Evolutionary conservation across 2,113 vertebrate species (phyloP), one percentile per base, ranked within the genome.

Genomic region (Microcebus murinus): DNA sequence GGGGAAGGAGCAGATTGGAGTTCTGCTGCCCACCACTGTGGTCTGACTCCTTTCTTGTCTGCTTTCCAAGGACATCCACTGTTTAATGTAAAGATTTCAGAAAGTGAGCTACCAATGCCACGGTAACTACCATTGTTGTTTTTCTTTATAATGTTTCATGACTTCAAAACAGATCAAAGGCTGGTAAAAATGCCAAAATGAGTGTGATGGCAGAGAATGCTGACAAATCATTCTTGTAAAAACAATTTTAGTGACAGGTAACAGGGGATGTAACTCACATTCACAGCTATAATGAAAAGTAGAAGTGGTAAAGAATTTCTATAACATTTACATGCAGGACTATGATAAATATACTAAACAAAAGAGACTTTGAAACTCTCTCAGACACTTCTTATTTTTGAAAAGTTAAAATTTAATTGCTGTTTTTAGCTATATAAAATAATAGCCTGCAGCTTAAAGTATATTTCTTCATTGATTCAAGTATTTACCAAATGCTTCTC

Each of bases 401-500:
- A 91, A 86, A 70, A 61, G 52, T 91, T 91, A 79, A 91, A 94
- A 88, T 65, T 25, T 88, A 94, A 88, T 70, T 80, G 18, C 9
- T 83, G 0, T 45, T 65, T 74, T 80, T 80, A 94, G 23, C 59
- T 82, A 73, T 94, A 83, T 48, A 65, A 61, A 88, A 74, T 29
- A 70, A 52, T 36, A 94, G 52, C 39, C 45, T 93, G 13, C 3
- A 88, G 50, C 48, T 89, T 76, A 82, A 67, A 84, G 57, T 13
- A 55, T 42, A 92, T 61, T 65, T 87, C 67, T 36, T 70, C 86
- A 92, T 11, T 50, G 34, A 71, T 55, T 88, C 17, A 36, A 45
- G 20, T 68, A 76, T 50, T 63, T 76, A 65, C 5, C 65, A 27
- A 82, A 55, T 55, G 65, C 45, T 88, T 61, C 39, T 90, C 84